phyloP scores from a whole-genome alignment of 2,888 invertebrate genomes.

The Embidobia sp. region DNA sequence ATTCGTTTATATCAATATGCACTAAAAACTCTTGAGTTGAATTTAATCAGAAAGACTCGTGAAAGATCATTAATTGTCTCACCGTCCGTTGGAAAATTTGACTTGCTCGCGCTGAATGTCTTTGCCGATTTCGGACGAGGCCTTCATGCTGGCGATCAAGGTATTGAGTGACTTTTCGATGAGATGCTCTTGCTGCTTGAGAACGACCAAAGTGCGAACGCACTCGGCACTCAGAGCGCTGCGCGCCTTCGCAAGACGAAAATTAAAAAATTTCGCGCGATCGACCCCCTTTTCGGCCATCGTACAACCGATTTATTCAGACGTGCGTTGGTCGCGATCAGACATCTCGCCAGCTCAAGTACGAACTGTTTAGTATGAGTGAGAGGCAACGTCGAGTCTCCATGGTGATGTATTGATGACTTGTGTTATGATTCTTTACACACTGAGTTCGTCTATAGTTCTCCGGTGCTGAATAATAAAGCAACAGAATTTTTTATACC shows the following conservation, averaged over 20 bases:
- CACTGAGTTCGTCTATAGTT: slow-evolving; percentile 46
- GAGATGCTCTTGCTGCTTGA: slow-evolving; percentile 75
- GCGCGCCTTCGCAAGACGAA: slow-evolving; percentile 18
- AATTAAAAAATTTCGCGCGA: slow-evolving; percentile 8
- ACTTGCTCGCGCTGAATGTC: slow-evolving; percentile 67
- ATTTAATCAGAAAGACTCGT: too few species aligned
- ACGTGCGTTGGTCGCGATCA: slow-evolving; percentile 2
- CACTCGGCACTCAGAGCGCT: slow-evolving; percentile 65
- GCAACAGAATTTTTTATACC: slow-evolving; percentile 28
- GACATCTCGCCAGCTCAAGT: slow-evolving; percentile 31
- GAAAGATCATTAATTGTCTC: slow-evolving; percentile 4
- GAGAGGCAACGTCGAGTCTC: slow-evolving; percentile 47
- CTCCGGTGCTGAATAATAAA: slow-evolving; percentile 41
- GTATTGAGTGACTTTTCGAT: slow-evolving; percentile 72
- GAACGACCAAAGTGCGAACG: slow-evolving; percentile 69
- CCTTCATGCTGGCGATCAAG: slow-evolving; percentile 72
- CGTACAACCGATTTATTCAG: neutral
- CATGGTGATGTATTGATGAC: slow-evolving; percentile 54
- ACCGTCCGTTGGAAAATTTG: slow-evolving; percentile 51
- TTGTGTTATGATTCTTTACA: slow-evolving; percentile 55
- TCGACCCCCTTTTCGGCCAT: slow-evolving; percentile 24
- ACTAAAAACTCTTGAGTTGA: too few species aligned
- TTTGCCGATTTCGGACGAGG: slow-evolving; percentile 68
- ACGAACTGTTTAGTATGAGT: slow-evolving; percentile 48
- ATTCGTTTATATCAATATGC: too few species aligned